A percentile compares a stretch with the other conserved stretches of the same genome.
Evolutionary conservation across 2,888 invertebrate species (phyloP).

Genomic region (Glomeris marginata): DNA sequence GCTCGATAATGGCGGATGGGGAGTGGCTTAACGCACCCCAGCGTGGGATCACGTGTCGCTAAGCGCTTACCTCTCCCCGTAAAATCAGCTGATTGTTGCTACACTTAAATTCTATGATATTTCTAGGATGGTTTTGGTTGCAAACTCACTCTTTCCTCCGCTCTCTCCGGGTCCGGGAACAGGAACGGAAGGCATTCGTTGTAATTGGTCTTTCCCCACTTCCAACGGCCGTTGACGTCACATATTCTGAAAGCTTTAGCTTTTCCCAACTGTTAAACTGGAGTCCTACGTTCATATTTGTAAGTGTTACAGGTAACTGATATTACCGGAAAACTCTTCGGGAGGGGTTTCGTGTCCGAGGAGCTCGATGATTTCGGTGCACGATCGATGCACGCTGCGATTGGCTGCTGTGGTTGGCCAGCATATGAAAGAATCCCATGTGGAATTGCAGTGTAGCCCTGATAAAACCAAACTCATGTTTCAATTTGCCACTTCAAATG

Average conservation of each 20-base stretch:
- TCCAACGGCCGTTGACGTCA: constrained; percentile 21
- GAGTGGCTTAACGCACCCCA: too few relatives aligned
- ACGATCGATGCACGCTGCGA: constrained; percentile 11
- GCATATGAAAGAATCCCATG: constrained; percentile 18
- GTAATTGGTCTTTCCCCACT: constrained; percentile 24
- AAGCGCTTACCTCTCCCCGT: too few relatives aligned
- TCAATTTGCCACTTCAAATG: too few relatives aligned
- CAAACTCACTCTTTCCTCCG: not conserved
- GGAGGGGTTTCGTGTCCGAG: too few relatives aligned
- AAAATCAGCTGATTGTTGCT: too few relatives aligned
- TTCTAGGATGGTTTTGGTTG: too few relatives aligned
- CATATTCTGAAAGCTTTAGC: constrained; percentile 22
- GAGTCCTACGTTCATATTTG: too few relatives aligned
- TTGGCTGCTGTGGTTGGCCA: constrained; percentile 19
- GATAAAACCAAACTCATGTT: constrained; percentile 6
- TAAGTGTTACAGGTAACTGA: not conserved
- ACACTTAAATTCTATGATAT: too few relatives aligned
- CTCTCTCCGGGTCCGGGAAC: not conserved
- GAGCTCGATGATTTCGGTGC: constrained; percentile 7
- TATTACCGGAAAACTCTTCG: not conserved
- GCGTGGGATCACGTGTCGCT: too few relatives aligned
- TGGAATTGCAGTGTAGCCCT: constrained; percentile 17
- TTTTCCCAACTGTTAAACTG: too few relatives aligned
- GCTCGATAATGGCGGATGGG: too few relatives aligned
- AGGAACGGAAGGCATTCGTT: constrained; percentile 19